Conservation (phyloP, 1,140 invertebrate species). For the Pentalonia nigronervosa region DNA sequence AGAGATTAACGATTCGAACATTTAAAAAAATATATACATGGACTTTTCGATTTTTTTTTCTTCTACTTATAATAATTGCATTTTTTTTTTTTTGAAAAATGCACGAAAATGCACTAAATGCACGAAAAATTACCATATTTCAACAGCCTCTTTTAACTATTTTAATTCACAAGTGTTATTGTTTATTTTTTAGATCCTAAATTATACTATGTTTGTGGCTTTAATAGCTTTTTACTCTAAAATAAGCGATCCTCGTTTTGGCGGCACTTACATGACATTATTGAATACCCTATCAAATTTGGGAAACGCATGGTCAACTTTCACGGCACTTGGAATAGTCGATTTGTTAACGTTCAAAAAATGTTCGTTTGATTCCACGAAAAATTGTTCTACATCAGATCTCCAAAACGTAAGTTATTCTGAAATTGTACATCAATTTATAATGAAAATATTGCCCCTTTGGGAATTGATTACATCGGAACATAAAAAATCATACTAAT, state of each 20-base stretch:
- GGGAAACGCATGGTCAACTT: constrained; percentile 96
- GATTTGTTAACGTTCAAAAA: constrained; percentile 84
- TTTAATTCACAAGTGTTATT: not conserved
- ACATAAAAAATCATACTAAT: not conserved
- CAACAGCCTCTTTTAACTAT: not conserved
- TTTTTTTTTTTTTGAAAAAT: no score
- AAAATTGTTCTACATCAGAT: constrained; percentile 10
- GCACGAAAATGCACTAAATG: no score
- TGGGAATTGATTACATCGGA: not conserved
- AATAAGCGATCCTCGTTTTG: constrained; percentile 91
- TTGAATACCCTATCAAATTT: constrained; percentile 96
- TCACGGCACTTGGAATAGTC: constrained; percentile 89
- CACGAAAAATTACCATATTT: not conserved
- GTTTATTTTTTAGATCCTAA: constrained; percentile 14
- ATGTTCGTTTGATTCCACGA: constrained; percentile 66
- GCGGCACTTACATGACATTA: constrained; percentile 99
- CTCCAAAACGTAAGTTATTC: not conserved
- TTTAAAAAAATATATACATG: not conserved
- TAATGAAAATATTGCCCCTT: not conserved
- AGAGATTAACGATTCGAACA: not conserved
- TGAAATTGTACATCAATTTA: not conserved
- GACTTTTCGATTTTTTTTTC: not conserved
- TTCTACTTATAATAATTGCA: not conserved
- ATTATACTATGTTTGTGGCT: constrained; percentile 81
- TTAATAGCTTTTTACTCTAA: constrained; percentile 84